Evolutionary conservation across 2,888 invertebrate species (phyloP).

Genomic region (Campoletis raptor): DNA sequence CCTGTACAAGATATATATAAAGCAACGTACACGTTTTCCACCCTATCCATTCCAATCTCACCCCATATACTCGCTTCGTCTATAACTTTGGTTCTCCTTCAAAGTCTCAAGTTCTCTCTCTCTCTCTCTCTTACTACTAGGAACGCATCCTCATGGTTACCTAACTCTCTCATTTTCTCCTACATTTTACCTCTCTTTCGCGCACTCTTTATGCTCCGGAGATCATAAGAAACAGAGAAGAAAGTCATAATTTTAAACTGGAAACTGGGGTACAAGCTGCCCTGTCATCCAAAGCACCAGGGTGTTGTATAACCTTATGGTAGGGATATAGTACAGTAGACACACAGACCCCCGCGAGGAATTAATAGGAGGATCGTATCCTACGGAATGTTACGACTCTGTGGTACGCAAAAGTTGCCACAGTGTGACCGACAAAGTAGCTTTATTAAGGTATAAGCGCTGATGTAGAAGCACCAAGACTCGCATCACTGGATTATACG

Average conservation of each 20-base stretch:
- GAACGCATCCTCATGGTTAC: constrained; percentile 23
- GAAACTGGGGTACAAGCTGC: constrained; percentile 68
- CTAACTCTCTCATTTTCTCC: constrained; percentile 26
- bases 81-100: constrained; percentile 63
- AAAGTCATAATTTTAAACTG: constrained; percentile 67
- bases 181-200: neutral
- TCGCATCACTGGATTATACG: constrained; percentile 49
- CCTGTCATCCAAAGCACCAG: constrained; percentile 62
- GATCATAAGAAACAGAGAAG: constrained; percentile 57
- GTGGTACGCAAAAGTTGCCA: constrained; percentile 62
- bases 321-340: constrained; percentile 14
- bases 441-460: constrained; percentile 68
- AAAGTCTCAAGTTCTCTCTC: constrained; percentile 53
- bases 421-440: constrained; percentile 64
- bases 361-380: constrained; percentile 67
- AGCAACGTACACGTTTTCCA: constrained; percentile 58
- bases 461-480: constrained; percentile 63
- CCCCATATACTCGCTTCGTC: constrained; percentile 28
- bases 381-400: constrained; percentile 61
- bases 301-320: constrained; percentile 53
- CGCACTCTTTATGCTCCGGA: constrained; percentile 51
- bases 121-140: constrained; percentile 52
- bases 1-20: constrained; percentile 42
- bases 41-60: constrained; percentile 40
- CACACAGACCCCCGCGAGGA: constrained; percentile 57